Evolutionary conservation across 1,140 invertebrate species (phyloP).

Genomic region (Dysdera silvatica): DNA sequence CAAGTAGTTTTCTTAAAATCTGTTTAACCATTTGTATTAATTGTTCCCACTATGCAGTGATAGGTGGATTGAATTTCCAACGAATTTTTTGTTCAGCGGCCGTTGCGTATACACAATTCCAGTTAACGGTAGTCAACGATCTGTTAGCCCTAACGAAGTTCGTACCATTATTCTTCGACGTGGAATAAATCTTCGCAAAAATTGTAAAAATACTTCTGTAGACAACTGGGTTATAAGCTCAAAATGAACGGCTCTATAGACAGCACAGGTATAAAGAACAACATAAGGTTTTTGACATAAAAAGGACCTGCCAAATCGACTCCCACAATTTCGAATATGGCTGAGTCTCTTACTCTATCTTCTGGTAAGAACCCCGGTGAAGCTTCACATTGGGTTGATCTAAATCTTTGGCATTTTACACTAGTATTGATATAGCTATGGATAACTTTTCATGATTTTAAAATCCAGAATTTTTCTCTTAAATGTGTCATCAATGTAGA

Average conservation of each 20-base stretch:
- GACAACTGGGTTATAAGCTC: constrained; percentile 31
- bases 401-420: constrained; percentile 2
- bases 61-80: constrained; percentile 44
- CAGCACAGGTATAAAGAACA: constrained; percentile 19
- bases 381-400: not conserved
- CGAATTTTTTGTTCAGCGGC: constrained; percentile 34
- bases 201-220: constrained; percentile 22
- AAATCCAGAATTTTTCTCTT: constrained; percentile 23
- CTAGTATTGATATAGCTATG: not conserved
- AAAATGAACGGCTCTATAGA: constrained; percentile 45
- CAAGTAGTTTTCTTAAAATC: not conserved
- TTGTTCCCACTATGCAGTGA: constrained; percentile 31
- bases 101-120: constrained; percentile 30
- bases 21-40: not conserved
- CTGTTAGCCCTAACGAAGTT: constrained; percentile 39
- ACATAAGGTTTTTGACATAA: constrained; percentile 26
- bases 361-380: constrained; percentile 28
- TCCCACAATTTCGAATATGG: constrained; percentile 37
- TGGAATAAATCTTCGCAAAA: constrained; percentile 1
- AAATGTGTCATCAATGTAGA: not conserved
- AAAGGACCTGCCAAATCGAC: constrained; percentile 40
- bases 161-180: constrained; percentile 39
- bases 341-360: constrained; percentile 34
- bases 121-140: constrained; percentile 33
- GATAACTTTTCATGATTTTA: constrained; percentile 9